Percentiles rank a stretch among this genome's conserved stretches.
These are phyloP conservation scores for Graptemys geographica DNA, from an alignment of 2,797 vertebrate species.

Conservation along the genomic window DNA sequence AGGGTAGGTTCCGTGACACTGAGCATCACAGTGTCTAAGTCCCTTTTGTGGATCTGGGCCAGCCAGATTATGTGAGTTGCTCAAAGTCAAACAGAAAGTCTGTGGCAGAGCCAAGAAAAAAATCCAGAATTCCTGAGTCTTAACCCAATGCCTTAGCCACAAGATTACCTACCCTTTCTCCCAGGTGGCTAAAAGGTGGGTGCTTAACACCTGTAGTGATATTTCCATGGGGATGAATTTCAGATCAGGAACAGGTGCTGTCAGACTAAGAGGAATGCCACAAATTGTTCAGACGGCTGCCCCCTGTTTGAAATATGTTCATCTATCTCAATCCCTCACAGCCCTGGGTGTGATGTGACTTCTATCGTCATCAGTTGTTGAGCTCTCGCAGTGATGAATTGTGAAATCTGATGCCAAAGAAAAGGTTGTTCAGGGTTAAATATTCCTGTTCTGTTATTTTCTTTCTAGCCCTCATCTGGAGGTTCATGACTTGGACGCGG, in stretches of 20 bases:
- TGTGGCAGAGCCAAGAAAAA: neutral
- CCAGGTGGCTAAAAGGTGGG: neutral
- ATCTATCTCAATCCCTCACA: neutral
- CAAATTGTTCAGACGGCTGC: neutral
- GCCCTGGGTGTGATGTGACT: slow-evolving; percentile 2
- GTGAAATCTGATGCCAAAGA: slow-evolving; percentile 11
- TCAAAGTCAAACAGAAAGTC: neutral
- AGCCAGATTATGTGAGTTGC: neutral
- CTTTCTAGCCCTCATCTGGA: neutral
- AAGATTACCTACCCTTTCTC: neutral
- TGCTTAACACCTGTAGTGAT: slow-evolving; percentile 2
- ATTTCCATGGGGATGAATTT: neutral
- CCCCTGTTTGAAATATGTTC: neutral
- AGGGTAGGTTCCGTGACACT: neutral
- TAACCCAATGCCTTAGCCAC: neutral
- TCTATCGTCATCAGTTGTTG: neutral
- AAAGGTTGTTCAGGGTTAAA: neutral
- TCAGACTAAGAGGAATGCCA: slow-evolving; percentile 27
- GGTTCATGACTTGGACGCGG: neutral
- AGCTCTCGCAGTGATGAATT: slow-evolving; percentile 3
- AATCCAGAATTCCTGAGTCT: neutral
- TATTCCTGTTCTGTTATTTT: neutral
- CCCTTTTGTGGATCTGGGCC: neutral
- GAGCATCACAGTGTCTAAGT: neutral
- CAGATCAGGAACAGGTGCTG: slow-evolving; percentile 7